Evolutionary conservation across 2,888 invertebrate genomes (phyloP), one percentile per base, ranked within the genome.

Genomic region (Cataglyphis rosenhaueri): DNA sequence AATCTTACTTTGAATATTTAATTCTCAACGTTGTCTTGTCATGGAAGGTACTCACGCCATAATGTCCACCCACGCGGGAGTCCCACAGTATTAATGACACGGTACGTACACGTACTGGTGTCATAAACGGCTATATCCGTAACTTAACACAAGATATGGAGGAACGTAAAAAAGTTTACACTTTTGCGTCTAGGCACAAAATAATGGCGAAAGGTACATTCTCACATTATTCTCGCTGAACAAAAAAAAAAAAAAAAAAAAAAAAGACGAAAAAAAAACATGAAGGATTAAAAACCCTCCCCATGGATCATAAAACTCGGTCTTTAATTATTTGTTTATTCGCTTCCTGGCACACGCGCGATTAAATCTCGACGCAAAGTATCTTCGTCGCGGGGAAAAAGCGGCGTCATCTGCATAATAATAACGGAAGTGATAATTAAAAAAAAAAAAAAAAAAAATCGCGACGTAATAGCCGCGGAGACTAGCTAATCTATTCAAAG

Each of bases 341-440:
- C 52, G 12, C 35, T 6, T 48, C 21, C n/a, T 25, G 9, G 48
- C 25, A 35, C 5, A 62, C 29, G 61, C 21, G 48, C 18, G 35
- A 61, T 38, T 73, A 38, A 61, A 81, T 83, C 85, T 75, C 35
- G 21, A 57, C 0, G 18, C 15, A 32, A 55, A 78, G n/a, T 61
- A 48, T 25, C 35, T 25, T 61, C 21, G n/a, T 68, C 5, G 35
- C 29, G 18, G 29, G 18, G 10, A 74, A 85, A 83, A 84, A 64
- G 15, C 59, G 21, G 32, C 57, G 66, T 71, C 79, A 75, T 81
- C 41, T 5, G 21, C 21, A 1, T 15, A 41, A 29, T 57, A 65
- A 76, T 75, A 68, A 70, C 70, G 66, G 21, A 0, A 18, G 55
- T 15, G 32, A 10, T 79, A 81, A 87, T 87, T 87, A 87, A 83